These are phyloP conservation scores for Prionailurus bengalensis DNA, from an alignment of 2,113 vertebrate species.

Conservation along the genomic window DNA sequence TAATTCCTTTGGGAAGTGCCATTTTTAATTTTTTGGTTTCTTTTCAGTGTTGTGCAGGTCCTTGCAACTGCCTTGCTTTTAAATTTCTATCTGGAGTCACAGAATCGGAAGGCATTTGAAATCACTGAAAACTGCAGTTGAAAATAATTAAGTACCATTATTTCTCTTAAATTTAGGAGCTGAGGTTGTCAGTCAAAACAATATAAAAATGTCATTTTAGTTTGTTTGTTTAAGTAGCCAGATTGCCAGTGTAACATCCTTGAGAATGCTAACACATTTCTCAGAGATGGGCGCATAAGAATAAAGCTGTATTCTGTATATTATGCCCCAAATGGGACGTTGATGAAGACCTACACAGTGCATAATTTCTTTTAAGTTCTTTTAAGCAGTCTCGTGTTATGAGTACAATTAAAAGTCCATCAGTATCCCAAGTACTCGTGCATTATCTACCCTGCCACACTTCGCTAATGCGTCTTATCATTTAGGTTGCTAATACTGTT, in stretches of 20 bases:
- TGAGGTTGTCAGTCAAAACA: conserved; percentile 85
- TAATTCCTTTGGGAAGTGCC: conserved; percentile 92
- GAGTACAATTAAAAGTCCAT: conserved; percentile 92
- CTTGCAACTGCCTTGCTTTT: conserved; percentile 84
- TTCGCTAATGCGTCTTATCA: conserved; percentile 90
- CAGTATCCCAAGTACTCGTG: conserved; percentile 91
- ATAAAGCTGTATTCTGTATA: conserved; percentile 86
- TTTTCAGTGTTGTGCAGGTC: conserved; percentile 87
- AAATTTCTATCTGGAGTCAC: conserved; percentile 86
- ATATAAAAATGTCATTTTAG: conserved; percentile 61
- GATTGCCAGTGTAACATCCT: conserved; percentile 87
- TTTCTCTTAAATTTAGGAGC: conserved; percentile 87
- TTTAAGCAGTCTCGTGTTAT: conserved; percentile 90
- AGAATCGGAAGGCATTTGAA: conserved; percentile 89
- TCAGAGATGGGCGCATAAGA: conserved; percentile 83
- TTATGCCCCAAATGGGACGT: conserved; percentile 88
- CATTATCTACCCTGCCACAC: conserved; percentile 92
- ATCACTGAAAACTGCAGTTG: conserved; percentile 86
- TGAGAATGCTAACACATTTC: conserved; percentile 81
- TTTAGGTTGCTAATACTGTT: conserved; percentile 94
- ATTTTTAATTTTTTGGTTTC: conserved; percentile 87
- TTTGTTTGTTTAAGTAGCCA: conserved; percentile 80
- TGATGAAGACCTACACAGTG: conserved; percentile 93
- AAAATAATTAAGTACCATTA: conserved; percentile 87
- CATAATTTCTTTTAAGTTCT: conserved; percentile 91